phyloP scores from a whole-genome alignment of 2,113 vertebrate genomes.

The Bettongia penicillata region DNA sequence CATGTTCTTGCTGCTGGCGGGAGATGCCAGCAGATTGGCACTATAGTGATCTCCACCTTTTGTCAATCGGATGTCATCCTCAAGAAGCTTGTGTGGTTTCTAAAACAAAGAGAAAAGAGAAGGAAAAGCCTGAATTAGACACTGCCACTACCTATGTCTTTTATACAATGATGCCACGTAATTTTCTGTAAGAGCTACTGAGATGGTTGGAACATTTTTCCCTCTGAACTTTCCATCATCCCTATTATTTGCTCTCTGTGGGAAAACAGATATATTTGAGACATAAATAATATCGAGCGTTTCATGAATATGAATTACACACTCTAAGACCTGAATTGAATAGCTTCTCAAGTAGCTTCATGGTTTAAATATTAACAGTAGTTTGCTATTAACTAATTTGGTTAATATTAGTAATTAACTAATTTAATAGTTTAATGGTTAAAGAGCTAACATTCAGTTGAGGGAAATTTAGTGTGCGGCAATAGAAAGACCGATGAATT shows the following conservation, averaged over 20 bases:
- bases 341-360: not conserved
- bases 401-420: not conserved
- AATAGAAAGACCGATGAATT: not conserved
- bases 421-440: not conserved
- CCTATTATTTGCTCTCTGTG: not conserved
- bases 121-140: constrained; percentile 62
- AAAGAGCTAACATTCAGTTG: not conserved
- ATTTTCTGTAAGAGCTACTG: constrained; percentile 14
- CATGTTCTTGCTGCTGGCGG: constrained; percentile 88
- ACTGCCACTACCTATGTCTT: not conserved
- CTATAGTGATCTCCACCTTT: constrained; percentile 86
- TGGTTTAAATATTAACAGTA: not conserved
- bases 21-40: constrained; percentile 89
- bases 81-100: constrained; percentile 88
- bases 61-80: constrained; percentile 90
- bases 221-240: not conserved
- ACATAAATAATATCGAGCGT: not conserved
- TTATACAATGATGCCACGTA: not conserved
- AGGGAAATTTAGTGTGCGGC: not conserved
- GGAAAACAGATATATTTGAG: not conserved
- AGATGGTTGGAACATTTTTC: not conserved
- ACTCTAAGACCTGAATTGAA: not conserved
- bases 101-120: constrained; percentile 78
- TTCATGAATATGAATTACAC: not conserved
- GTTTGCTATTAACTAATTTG: not conserved